Percentiles rank a stretch among this genome's conserved stretches.
Conservation (phyloP, 2,797 vertebrate genomes). For the Acanthurus leucopareius region DNA sequence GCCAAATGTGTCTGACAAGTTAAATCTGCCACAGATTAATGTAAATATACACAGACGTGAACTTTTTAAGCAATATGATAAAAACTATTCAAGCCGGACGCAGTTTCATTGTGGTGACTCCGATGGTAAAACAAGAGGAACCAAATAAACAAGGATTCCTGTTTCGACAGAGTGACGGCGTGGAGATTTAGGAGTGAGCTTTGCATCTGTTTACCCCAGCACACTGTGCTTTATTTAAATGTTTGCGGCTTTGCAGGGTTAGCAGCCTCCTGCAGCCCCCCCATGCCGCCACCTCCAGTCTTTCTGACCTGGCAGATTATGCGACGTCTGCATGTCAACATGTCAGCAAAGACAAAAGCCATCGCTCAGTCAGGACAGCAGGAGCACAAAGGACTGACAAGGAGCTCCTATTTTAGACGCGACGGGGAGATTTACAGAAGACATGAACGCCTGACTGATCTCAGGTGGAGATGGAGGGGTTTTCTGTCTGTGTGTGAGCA, state of each 20-base stretch:
- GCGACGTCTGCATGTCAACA: constrained; percentile 36
- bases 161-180: constrained; percentile 53
- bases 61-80: constrained; percentile 12
- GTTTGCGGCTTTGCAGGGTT: constrained; percentile 36
- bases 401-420: constrained; percentile 61
- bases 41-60: background rate
- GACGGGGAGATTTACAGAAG: constrained; percentile 31
- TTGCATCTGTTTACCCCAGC: constrained; percentile 55
- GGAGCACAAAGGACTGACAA: constrained; percentile 32
- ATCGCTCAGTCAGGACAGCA: constrained; percentile 48
- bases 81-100: constrained; percentile 13
- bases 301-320: constrained; percentile 51
- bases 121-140: constrained; percentile 37
- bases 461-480: constrained; percentile 47
- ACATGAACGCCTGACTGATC: constrained; percentile 39
- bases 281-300: constrained; percentile 47
- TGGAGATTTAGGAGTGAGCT: constrained; percentile 65
- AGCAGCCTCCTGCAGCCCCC: constrained; percentile 12
- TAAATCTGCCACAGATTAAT: constrained; percentile 22
- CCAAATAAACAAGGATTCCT: constrained; percentile 66
- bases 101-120: background rate
- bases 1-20: constrained; percentile 35
- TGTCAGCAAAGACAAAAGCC: constrained; percentile 70
- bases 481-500: constrained; percentile 7
- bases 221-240: constrained; percentile 67